Evolutionary conservation across 1,140 invertebrate genomes (phyloP), one percentile per base, ranked within the genome.

Genomic region (Drosophila punjabiensis): DNA sequence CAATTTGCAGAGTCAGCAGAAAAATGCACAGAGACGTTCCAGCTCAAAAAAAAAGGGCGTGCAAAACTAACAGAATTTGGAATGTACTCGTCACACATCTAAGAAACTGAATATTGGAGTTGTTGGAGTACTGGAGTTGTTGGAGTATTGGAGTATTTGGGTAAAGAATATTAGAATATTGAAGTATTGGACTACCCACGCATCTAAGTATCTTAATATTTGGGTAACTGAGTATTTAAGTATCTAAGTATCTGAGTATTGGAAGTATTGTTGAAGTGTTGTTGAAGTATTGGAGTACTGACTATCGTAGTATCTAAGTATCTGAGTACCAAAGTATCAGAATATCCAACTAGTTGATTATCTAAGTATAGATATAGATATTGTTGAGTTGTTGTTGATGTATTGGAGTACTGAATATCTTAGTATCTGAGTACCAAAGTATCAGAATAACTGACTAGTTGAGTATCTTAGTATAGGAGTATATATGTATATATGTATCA

Each of bases 1-100:
- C 64, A 77, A 79, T 79, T 75, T 76, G 74, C 82, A 67, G 50
- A 81, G 68, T 81, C 67, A 77, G 70, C 76, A 68, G n/a, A 79
- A 74, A 63, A 45, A 45, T 24, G 69, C 50, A 76, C 61, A 77
- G 52, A 84, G 56, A 89, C 81, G 73, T 87, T 80, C 73, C 71
- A 85, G 64, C 3, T 13, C 4, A 50, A 9, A 16, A 33, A 10
- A 13, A 39, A 5, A 41, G n/a, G 13, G 33, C 4, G 14, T 47
- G 52, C 16, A 30, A 32, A 53, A 43, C 9, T 6, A 41, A 41
- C 13, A 24, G 43, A 32, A 45, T 13, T 41, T 14, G 5, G n/a
- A 47, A 56, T 63, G 61, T 11, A 16, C 33, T 16, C 33, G 33
- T 11, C 61, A 53, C 10, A 55, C 43, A 35, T 53, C 32, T 67